Evolutionary conservation across 2,888 invertebrate genomes (phyloP).

Genomic region (Archips xylosteana): DNA sequence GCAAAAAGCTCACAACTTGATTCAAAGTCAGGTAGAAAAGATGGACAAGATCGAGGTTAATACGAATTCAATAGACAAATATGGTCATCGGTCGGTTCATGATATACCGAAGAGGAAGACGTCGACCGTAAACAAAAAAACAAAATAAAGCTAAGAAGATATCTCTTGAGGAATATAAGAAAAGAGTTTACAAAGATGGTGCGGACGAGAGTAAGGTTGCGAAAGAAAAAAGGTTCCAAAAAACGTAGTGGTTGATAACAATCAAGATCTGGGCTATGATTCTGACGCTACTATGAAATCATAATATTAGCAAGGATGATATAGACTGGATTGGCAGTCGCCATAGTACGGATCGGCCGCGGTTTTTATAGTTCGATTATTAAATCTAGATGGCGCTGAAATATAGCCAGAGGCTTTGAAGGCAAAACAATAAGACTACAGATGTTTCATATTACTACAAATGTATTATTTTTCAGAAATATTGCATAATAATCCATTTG

Average conservation of each 20-base stretch:
- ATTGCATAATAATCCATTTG: no score
- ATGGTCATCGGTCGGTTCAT: neutral
- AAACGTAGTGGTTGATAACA: constrained; percentile 40
- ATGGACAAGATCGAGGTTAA: neutral
- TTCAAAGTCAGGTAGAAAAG: neutral
- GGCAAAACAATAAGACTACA: no score
- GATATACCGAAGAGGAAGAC: constrained; percentile 13
- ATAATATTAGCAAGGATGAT: no score
- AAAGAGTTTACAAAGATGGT: constrained; percentile 45
- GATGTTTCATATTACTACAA: no score
- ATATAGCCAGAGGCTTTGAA: no score
- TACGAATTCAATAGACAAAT: neutral
- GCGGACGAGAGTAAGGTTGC: constrained; percentile 13
- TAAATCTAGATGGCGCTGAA: no score
- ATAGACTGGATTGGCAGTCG: no score
- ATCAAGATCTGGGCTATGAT: constrained; percentile 58
- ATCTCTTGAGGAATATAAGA: constrained; percentile 62
- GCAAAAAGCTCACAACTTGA: neutral
- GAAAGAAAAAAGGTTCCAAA: constrained; percentile 18
- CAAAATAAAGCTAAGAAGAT: constrained; percentile 54
- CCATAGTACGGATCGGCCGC: no score
- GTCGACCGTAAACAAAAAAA: constrained; percentile 29
- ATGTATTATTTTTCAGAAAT: no score
- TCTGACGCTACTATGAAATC: constrained; percentile 56
- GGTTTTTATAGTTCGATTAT: no score